Base-by-base conservation (phyloP, 2,797 vertebrate genomes). In the Ciconia nigra region DNA sequence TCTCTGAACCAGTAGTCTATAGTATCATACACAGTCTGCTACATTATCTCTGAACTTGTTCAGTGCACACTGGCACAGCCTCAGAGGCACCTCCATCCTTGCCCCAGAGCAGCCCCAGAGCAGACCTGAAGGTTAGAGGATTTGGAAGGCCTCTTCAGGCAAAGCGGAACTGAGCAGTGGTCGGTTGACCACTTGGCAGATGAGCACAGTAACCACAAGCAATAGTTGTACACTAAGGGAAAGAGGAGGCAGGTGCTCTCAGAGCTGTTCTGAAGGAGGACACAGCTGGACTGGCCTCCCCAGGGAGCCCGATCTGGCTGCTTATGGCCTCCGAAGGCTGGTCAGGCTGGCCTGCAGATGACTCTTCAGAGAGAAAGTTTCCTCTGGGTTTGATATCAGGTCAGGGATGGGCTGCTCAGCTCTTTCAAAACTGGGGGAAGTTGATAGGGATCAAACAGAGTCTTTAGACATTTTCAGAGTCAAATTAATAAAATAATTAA, bases 241-340 rank as follows among this genome's bases (percentile, higher is more conserved):
- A 58, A 70, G 21, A 70, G 39, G 24, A 74, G 25, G 17, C 1
- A 22, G 28, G 12, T 67, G 19, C 10, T 81, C n/a, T 73, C 69
- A 81, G 57, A 72, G 29, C 11, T 74, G 24, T 52, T 84, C 74
- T 82, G 61, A 51, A 82, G 44, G 31, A 78, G 15, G 41, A 28
- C 54, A 52, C 25, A 79, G 49, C 13, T 24, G 29, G 37, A 6
- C 2, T 46, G 17, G 5, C 33, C 12, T 61, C n/a, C 19, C 28
- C 39, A 80, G 0, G 0, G 47, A 83, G 37, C 15, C 54, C 2
- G 0, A 7, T 26, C n/a, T 72, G 54, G 35, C 37, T 59, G 47
- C 39, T 20, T 11, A 9, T 1, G 11, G 31, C 28, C n/a, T 77
- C 41, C 0, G 0, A 67, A 71, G 21, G 33, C 41, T 66, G 51